Evolutionary conservation across 2,888 invertebrate genomes (phyloP), one percentile per base, ranked within the genome.

Genomic region (Agrilus cyanescens): DNA sequence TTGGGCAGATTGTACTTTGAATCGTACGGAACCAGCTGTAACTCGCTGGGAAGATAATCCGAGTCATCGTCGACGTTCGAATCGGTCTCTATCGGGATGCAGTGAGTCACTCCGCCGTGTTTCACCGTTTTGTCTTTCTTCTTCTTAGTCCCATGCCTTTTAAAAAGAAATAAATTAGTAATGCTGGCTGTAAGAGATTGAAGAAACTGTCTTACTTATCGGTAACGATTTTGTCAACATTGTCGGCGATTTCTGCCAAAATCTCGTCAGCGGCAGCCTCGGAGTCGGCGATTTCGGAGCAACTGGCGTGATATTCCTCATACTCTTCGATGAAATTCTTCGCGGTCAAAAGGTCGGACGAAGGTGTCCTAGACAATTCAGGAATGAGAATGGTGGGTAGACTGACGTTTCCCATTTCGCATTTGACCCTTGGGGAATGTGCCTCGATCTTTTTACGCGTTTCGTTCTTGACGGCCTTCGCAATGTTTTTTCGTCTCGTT

Each of bases 311-410:
- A 44, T 62, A 66, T 51, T 66, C 66, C 43, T 67, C 67, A 45
- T 66, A 66, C 37, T 66, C 64, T 45, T 67, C 66, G 10, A 66
- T 65, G 48, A 66, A 67, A 46, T 60, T 66, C 43, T 56, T 58
- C 6, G 65, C 65, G 35, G 62, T 60, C 31, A 65, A 51, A 12
- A 62, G 43, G 37, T 60, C 60, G 30, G 50, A 54, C 12, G 62
- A 58, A 2, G 64, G 57, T 8, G 60, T 58, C 15, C 61, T 53
- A 8, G 60, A 55, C 18, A 62, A 57, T 48, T 58, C 60, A 12
- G 60, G 55, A n/a, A 55, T 50, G 40, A 53, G 55, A 14, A 53
- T 50, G 16, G 45, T 34, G 2, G 45, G 41, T 4, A 37, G 30
- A 6, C 30, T 16, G 12, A 32, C 13, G 16, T 38, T 37, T 0